These are phyloP conservation scores for Sarotherodon lohbergeri DNA, from an alignment of 2,113 vertebrate species.

Conservation along the genomic window DNA sequence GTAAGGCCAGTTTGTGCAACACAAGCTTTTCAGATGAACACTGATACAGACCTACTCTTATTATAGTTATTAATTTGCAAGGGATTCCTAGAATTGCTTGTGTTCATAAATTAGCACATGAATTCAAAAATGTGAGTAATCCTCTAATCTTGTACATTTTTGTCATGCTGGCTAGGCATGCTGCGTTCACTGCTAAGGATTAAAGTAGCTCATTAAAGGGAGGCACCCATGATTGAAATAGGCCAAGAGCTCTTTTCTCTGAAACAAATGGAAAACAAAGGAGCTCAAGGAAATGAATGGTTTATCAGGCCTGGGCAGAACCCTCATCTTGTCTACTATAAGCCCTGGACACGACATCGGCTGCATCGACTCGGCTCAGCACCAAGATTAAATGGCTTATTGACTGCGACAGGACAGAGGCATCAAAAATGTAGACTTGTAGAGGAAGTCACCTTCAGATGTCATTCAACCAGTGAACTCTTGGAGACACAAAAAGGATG, in stretches of 20 bases:
- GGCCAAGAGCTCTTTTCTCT: conserved; percentile 64
- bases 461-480: conserved; percentile 28
- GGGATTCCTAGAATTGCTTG: conserved; percentile 46
- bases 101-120: conserved; percentile 66
- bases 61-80: conserved; percentile 2
- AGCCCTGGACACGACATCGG: conserved; percentile 59
- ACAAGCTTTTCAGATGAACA: conserved; percentile 4
- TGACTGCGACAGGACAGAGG: conserved; percentile 63
- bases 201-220: conserved; percentile 73
- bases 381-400: conserved; percentile 77
- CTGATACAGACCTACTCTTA: not conserved
- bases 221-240: conserved; percentile 73
- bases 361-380: conserved; percentile 65
- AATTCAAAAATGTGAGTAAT: conserved; percentile 66
- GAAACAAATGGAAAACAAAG: conserved; percentile 71
- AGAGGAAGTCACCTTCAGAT: conserved; percentile 71
- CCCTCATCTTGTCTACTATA: conserved; percentile 47
- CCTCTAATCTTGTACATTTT: conserved; percentile 69
- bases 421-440: conserved; percentile 57
- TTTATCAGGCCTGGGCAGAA: conserved; percentile 74
- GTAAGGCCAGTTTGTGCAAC: not conserved
- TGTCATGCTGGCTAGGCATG: conserved; percentile 55
- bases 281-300: conserved; percentile 61
- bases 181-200: conserved; percentile 56
- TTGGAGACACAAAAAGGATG: conserved; percentile 4